Conservation (phyloP, 35 echinoderm and acorn worm genomes). For the Heliocidaris tuberculata region DNA sequence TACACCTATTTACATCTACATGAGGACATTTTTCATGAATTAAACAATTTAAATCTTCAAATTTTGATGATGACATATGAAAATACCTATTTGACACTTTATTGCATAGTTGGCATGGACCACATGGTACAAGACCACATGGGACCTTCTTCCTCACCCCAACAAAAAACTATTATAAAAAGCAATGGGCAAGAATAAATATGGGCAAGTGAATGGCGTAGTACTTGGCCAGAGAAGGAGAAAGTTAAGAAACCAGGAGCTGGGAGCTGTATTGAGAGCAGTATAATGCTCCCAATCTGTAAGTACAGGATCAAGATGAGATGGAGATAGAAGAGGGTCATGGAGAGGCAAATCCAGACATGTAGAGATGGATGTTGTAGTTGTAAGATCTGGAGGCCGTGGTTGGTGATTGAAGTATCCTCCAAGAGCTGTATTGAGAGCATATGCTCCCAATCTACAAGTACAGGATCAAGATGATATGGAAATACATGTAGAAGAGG, state of each 20-base stretch:
- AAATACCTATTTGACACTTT: slow-evolving; percentile 18
- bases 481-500: too few relatives aligned
- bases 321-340: too few relatives aligned
- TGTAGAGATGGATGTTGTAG: too few relatives aligned
- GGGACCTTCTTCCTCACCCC: slow-evolving; percentile 30
- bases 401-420: neutral
- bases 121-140: slow-evolving; percentile 24
- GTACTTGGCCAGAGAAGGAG: too few relatives aligned
- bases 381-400: too few relatives aligned
- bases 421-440: neutral
- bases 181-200: neutral
- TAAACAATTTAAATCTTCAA: neutral
- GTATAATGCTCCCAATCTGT: too few relatives aligned
- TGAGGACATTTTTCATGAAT: slow-evolving; percentile 42
- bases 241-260: too few relatives aligned
- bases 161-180: slow-evolving; percentile 13
- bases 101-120: slow-evolving; percentile 25
- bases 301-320: too few relatives aligned
- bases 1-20: slow-evolving; percentile 32
- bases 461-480: too few relatives aligned
- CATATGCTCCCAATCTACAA: too few relatives aligned
- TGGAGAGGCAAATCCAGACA: too few relatives aligned
- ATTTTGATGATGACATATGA: slow-evolving; percentile 27
- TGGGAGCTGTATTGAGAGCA: too few relatives aligned
- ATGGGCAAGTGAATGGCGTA: neutral